Percentiles rank a stretch among this genome's conserved stretches.
Evolutionary conservation across 2,888 invertebrate genomes (phyloP).

Genomic region (Clepsis dumicolana): DNA sequence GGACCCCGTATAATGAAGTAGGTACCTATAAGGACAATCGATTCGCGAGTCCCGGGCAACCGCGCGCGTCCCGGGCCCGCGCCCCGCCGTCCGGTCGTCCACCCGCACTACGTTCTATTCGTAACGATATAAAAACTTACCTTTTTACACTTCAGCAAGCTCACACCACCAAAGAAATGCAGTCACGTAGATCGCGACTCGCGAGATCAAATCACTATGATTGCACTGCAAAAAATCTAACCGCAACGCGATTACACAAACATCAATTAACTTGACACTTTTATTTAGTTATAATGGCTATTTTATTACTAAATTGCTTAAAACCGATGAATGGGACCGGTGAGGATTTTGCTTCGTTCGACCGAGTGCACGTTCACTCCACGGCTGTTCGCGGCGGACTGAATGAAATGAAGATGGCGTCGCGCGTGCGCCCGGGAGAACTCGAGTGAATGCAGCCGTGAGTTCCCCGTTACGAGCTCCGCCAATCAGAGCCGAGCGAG

Average conservation of each 20-base stretch:
- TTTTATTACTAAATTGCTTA: slow-evolving; percentile 54
- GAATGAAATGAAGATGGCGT: slow-evolving; percentile 76
- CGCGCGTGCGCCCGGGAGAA: slow-evolving; percentile 63
- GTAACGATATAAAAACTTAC: slow-evolving; percentile 75
- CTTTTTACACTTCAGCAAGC: slow-evolving; percentile 78
- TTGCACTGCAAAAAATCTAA: slow-evolving; percentile 70
- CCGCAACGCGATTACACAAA: slow-evolving; percentile 64
- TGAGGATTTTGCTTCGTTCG: slow-evolving; percentile 55
- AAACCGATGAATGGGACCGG: slow-evolving; percentile 67
- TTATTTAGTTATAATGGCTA: slow-evolving; percentile 55
- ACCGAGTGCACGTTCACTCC: slow-evolving; percentile 62
- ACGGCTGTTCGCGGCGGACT: slow-evolving; percentile 81
- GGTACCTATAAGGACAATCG: slow-evolving; percentile 71
- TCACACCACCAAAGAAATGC: slow-evolving; percentile 75
- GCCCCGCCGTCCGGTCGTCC: slow-evolving; percentile 56
- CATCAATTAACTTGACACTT: slow-evolving; percentile 74
- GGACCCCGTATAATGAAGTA: slow-evolving; percentile 47
- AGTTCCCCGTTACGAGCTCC: slow-evolving; percentile 59
- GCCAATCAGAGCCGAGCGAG: slow-evolving; percentile 61
- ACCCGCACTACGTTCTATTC: slow-evolving; percentile 54
- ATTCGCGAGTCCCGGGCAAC: slow-evolving; percentile 67
- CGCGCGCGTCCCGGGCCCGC: slow-evolving; percentile 63
- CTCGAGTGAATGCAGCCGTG: slow-evolving; percentile 73
- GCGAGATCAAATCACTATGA: slow-evolving; percentile 74
- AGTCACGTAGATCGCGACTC: slow-evolving; percentile 79